Percentiles rank a stretch among this genome's conserved stretches.
Conservation (phyloP, 2,797 vertebrate genomes). For the Crypturellus tataupa region DNA sequence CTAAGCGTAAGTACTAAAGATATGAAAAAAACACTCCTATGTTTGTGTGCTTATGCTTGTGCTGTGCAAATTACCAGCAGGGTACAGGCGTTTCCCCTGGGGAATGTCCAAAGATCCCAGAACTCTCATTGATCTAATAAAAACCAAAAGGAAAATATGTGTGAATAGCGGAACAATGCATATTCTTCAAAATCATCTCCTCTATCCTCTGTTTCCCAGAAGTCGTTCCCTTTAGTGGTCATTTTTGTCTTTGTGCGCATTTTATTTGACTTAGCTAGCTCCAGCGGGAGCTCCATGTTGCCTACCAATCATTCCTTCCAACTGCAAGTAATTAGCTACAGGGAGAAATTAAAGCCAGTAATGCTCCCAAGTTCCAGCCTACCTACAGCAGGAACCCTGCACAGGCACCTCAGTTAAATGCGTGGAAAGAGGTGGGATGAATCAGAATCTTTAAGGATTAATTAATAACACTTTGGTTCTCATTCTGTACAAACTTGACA, state of each 20-base stretch:
- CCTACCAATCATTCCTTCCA: not conserved
- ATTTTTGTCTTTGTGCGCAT: not conserved
- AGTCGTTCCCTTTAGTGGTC: not conserved
- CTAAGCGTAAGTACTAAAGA: not conserved
- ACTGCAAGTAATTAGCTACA: not conserved
- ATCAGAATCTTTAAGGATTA: not conserved
- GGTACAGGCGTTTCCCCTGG: not conserved
- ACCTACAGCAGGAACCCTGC: not conserved
- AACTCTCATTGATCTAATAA: not conserved
- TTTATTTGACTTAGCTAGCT: not conserved
- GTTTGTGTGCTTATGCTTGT: not conserved
- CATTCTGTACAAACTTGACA: not conserved
- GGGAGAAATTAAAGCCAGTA: not conserved
- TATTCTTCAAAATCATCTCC: not conserved
- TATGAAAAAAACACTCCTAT: not conserved
- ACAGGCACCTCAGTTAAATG: not conserved
- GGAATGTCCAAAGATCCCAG: not conserved
- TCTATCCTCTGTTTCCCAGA: not conserved
- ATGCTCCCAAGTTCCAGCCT: accelerated
- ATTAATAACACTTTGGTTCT: constrained; percentile 2
- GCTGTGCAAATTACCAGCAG: not conserved
- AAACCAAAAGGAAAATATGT: not conserved
- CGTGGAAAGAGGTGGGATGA: not conserved
- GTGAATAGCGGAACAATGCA: not conserved
- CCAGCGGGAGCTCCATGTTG: not conserved